phyloP scores from a whole-genome alignment of 1,140 invertebrate species.

The Aphaenogaster rudis region DNA sequence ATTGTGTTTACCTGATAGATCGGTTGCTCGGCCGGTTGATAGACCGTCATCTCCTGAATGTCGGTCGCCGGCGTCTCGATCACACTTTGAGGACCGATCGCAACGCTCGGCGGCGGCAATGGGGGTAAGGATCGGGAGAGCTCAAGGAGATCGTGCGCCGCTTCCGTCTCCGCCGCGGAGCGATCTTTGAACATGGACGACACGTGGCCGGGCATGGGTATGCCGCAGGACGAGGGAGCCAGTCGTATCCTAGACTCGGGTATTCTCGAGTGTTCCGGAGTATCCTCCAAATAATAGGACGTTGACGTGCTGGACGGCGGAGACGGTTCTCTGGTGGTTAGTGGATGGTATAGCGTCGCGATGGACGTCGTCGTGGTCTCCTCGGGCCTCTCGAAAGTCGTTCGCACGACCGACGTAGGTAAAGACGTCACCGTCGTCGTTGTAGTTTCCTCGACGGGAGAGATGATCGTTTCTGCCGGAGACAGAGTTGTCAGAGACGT shows the following conservation, averaged over 20 bases:
- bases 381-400: constrained; percentile 6
- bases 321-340: constrained; percentile 22
- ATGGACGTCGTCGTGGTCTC: constrained; percentile 1
- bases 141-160: constrained; percentile 94
- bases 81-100: constrained; percentile 85
- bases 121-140: constrained; percentile 93
- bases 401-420: constrained; percentile 11
- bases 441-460: neutral
- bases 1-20: constrained; percentile 84
- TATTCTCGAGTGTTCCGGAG: neutral
- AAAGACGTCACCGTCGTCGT: constrained; percentile 53
- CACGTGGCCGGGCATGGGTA: constrained; percentile 40
- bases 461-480: constrained; percentile 11
- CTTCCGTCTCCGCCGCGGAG: constrained; percentile 93
- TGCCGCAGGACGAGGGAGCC: constrained; percentile 12
- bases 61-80: constrained; percentile 85
- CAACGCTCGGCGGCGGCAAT: constrained; percentile 89
- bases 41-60: constrained; percentile 85
- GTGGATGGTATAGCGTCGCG: constrained; percentile 6
- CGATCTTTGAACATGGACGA: constrained; percentile 88
- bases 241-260: constrained; percentile 41
- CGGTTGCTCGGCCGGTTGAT: constrained; percentile 82
- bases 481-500: neutral
- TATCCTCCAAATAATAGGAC: constrained; percentile 45
- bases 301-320: constrained; percentile 47